Conservation (phyloP, 1,140 invertebrate species). For the Cydia amplana region DNA sequence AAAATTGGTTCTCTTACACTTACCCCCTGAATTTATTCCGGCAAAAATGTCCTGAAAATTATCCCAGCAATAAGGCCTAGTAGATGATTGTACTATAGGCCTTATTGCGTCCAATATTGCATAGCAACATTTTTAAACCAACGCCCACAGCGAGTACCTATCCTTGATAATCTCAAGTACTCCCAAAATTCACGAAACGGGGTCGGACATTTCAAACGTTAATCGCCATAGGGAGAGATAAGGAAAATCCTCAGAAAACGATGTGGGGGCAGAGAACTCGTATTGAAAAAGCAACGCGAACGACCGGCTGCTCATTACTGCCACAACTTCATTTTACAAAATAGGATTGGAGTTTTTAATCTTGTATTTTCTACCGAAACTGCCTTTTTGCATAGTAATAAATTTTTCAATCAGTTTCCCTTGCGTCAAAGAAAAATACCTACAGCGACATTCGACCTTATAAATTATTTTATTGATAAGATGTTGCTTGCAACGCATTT, state of each 20-base stretch:
- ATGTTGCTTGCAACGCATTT: background rate
- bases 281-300: constrained; percentile 24
- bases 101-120: background rate
- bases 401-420: background rate
- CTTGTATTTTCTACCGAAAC: background rate
- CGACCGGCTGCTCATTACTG: background rate
- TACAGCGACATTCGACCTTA: too few species aligned
- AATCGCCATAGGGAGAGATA: constrained; percentile 31
- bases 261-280: constrained; percentile 16
- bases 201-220: constrained; percentile 30
- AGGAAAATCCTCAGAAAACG: constrained; percentile 27
- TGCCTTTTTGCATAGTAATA: background rate
- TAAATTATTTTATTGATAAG: too few species aligned
- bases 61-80: too few species aligned
- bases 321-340: constrained; percentile 28
- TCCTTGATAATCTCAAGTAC: constrained; percentile 16
- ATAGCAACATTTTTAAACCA: background rate
- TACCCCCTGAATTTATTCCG: background rate
- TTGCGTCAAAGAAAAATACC: background rate
- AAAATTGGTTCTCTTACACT: too few species aligned
- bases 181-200: constrained; percentile 24
- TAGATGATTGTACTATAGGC: too few species aligned
- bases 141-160: background rate
- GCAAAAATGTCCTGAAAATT: background rate
- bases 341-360: constrained; percentile 25